Evolutionary conservation across 1,140 invertebrate genomes (phyloP), one percentile per base, ranked within the genome.

Genomic region (Oncopodura yosiiana): DNA sequence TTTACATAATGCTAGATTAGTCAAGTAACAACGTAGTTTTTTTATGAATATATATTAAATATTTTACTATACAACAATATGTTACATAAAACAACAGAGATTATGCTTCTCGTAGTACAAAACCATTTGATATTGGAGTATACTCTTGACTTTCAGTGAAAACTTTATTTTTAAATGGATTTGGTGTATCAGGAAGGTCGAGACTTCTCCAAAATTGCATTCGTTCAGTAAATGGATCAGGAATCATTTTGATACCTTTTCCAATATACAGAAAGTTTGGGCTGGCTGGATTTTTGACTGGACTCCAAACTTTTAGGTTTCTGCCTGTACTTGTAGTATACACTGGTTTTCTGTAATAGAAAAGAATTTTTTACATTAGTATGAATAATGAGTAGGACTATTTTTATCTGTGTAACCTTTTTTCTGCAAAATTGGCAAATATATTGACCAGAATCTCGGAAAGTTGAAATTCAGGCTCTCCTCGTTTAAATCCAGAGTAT

Each of bases 401-500:
- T 24, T 24, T 2, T 11, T 38, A 23, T 39, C 1, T 4, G 4
- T n/a, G 23, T 30, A 29, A 44, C 51, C 51, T 32, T 19, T 34
- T 53, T 6, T n/a, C 26, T 6, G 41, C 56, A 44, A 58, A 58
- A 23, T 58, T 58, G 1, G 44, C 37, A n/a, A 53, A 26, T 3
- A 58, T 26, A 21, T 58, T 58, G 32, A 53, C 32, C 23, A 58
- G 26, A 42, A 53, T 49, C 14, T 26, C 9, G 21, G 44, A 43
- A 2, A 58, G 44, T 30, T 53, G 21, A 21, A 30, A 39, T 18
- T 58, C 56, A 18, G 50, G 50, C 23, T 58, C 56, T 3, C 2
- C 14, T 16, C 18, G 14, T 11, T 43, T 46, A 16, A 52, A 55
- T 8, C 53, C 58, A 3, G 21, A 12, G 42, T 50, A 60, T 26